Conservation (phyloP, 2,113 vertebrate genomes). For the rat (Rattus norvegicus) region DNA sequence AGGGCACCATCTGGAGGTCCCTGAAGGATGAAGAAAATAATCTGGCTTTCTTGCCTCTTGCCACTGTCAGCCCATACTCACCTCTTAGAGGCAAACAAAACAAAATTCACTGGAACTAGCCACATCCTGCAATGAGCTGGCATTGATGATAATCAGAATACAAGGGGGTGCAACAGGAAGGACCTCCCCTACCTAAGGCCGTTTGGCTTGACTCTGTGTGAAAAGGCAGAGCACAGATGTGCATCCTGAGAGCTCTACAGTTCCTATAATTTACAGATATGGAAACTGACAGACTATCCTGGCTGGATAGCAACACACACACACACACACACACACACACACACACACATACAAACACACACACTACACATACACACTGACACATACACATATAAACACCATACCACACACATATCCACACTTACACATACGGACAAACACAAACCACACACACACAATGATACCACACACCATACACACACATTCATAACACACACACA, state of each 20-base stretch:
- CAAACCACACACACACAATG: no score
- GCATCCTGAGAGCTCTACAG: not conserved
- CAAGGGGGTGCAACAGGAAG: not conserved
- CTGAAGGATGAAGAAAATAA: constrained; percentile 61
- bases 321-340: no score
- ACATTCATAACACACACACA: no score
- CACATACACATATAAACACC: no score
- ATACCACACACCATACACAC: no score
- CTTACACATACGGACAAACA: no score
- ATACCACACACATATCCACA: no score
- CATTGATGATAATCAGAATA: not conserved
- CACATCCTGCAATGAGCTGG: not conserved
- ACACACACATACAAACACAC: no score
- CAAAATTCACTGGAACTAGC: not conserved
- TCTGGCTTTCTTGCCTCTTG: constrained; percentile 75
- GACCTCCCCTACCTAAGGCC: not conserved
- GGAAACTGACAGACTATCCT: not conserved
- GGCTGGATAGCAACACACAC: not conserved
- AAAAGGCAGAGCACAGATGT: not conserved
- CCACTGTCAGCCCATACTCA: not conserved
- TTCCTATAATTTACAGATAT: not conserved
- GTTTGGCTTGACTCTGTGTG: not conserved
- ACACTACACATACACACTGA: no score
- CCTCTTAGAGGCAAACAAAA: constrained; percentile 31
- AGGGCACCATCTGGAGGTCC: constrained; percentile 72